Evolutionary conservation across 2,888 invertebrate genomes (phyloP).

Genomic region (Calephelis perditalis): DNA sequence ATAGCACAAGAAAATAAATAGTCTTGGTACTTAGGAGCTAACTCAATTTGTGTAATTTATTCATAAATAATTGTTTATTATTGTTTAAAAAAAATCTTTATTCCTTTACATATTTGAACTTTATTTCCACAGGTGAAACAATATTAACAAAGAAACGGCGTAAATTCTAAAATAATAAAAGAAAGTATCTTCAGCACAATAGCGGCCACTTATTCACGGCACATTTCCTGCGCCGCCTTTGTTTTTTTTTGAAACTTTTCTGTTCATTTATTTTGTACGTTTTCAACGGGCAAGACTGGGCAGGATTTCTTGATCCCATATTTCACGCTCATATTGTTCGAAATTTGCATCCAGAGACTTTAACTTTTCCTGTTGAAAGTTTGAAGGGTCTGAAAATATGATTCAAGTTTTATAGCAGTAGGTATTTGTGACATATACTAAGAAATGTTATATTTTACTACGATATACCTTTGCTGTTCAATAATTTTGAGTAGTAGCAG

Average conservation of each 20-base stretch:
- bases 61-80: no score
- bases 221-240: conserved; percentile 64
- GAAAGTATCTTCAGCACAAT: conserved; percentile 45
- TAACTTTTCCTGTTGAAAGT: conserved; percentile 6
- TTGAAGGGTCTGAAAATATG: conserved; percentile 1
- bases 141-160: conserved; percentile 2
- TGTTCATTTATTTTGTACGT: conserved; percentile 68
- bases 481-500: no score
- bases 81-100: no score
- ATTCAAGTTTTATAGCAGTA: not conserved
- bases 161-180: conserved; percentile 36
- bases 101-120: not conserved
- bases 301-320: conserved; percentile 77
- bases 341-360: conserved; percentile 43
- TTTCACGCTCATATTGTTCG: conserved; percentile 75
- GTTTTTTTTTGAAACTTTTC: conserved; percentile 64
- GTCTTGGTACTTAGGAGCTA: no score
- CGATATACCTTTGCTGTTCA: no score
- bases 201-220: conserved; percentile 65
- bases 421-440: no score
- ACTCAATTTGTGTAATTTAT: no score
- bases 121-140: conserved; percentile 8
- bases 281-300: conserved; percentile 30
- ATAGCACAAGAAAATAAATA: no score
- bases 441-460: no score